Conservation (phyloP, 2,113 vertebrate genomes). For the Ptyas mucosa region DNA sequence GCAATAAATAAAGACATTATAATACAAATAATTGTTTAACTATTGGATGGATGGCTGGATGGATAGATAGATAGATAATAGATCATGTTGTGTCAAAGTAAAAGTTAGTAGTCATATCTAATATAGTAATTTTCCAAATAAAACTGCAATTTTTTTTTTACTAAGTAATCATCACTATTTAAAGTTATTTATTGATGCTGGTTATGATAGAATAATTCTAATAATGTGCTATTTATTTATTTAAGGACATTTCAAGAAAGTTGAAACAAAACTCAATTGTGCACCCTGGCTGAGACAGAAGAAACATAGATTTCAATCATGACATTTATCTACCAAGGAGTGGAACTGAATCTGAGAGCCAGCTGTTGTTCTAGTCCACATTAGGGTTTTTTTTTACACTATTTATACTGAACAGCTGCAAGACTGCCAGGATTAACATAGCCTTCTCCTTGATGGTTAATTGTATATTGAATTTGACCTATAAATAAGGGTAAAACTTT, state of each 20-base stretch:
- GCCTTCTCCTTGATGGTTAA: not conserved
- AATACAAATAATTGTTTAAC: not conserved
- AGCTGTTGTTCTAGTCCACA: not conserved
- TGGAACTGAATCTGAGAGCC: not conserved
- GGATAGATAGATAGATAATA: not conserved
- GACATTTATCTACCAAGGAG: not conserved
- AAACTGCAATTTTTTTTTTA: not conserved
- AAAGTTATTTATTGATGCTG: not conserved
- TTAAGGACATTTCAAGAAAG: not conserved
- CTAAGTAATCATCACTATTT: not conserved
- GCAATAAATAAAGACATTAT: not conserved
- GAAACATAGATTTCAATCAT: not conserved
- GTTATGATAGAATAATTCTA: not conserved
- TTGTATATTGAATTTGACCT: not conserved
- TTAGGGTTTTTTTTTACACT: not conserved
- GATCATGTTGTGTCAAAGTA: not conserved
- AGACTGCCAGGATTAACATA: not conserved
- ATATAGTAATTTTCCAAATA: not conserved
- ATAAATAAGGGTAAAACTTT: not conserved
- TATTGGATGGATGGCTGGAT: not conserved
- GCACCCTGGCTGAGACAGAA: not conserved
- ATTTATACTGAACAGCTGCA: not conserved
- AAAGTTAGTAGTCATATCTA: not conserved
- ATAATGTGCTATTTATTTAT: not conserved
- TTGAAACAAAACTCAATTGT: not conserved